Evolutionary conservation across 1,140 invertebrate species (phyloP).

Genomic region (Heliconius hermathena): DNA sequence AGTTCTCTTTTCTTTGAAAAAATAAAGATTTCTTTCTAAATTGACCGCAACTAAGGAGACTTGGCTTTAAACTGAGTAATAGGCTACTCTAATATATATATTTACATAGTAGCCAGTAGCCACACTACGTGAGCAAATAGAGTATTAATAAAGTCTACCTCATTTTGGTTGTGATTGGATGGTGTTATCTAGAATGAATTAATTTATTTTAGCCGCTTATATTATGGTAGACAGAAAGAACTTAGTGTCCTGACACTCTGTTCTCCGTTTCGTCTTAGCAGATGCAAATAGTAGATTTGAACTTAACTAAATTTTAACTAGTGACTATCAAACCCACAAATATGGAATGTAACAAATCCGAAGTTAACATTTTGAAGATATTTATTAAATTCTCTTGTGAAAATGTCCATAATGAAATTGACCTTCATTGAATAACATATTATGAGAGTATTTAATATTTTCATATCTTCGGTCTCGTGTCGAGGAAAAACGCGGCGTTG

Average conservation of each 20-base stretch:
- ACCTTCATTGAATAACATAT: too few species aligned
- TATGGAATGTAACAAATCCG: too few species aligned
- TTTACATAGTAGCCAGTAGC: neutral
- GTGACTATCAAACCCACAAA: too few species aligned
- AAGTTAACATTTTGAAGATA: too few species aligned
- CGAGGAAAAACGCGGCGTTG: too few species aligned
- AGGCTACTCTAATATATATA: neutral
- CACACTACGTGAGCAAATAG: slow-evolving; percentile 44
- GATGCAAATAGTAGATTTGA: too few species aligned
- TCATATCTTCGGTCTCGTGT: too few species aligned
- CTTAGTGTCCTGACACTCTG: neutral
- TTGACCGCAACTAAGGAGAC: neutral
- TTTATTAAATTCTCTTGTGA: too few species aligned
- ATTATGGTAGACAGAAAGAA: too few species aligned
- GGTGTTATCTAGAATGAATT: slow-evolving; percentile 37
- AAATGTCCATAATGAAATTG: too few species aligned
- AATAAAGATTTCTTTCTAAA: neutral
- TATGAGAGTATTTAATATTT: too few species aligned
- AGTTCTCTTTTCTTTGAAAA: neutral
- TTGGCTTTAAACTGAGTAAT: neutral
- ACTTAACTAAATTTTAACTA: too few species aligned
- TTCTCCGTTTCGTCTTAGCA: neutral
- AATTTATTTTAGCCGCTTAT: neutral
- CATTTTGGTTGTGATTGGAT: slow-evolving; percentile 42
- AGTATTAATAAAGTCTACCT: slow-evolving; percentile 65